These are phyloP conservation scores for Syngnathus scovelli DNA, from an alignment of 2,113 vertebrate species.

Conservation along the genomic window DNA sequence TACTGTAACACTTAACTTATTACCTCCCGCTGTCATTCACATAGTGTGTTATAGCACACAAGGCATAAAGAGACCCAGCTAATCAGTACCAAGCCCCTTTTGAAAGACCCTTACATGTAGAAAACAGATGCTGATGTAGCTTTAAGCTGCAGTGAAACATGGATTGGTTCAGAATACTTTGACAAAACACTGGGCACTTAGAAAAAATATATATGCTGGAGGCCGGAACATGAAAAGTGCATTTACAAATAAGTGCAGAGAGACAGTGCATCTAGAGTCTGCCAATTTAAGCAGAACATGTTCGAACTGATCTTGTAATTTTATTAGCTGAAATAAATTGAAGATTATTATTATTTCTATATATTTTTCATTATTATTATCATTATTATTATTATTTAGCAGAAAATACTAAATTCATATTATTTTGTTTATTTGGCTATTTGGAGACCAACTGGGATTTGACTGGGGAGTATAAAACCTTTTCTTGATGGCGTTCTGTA, in stretches of 20 bases:
- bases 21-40: constrained; percentile 48
- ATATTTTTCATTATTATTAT: too few relatives aligned
- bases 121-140: neutral
- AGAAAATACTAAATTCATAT: too few relatives aligned
- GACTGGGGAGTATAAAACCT: constrained; percentile 2
- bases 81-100: constrained; percentile 27
- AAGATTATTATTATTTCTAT: too few relatives aligned
- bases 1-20: constrained; percentile 51
- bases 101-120: neutral
- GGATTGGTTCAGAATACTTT: neutral
- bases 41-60: constrained; percentile 21
- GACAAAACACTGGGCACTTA: neutral
- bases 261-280: too few relatives aligned
- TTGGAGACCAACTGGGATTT: neutral
- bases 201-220: neutral
- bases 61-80: constrained; percentile 23
- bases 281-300: neutral
- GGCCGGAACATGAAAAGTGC: too few relatives aligned
- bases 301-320: neutral
- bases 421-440: neutral
- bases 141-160: neutral
- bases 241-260: too few relatives aligned
- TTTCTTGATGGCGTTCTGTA: constrained; percentile 4
- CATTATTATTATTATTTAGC: too few relatives aligned
- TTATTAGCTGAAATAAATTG: too few relatives aligned